phyloP scores from a whole-genome alignment of 2,797 vertebrate species.

The Falco naumanni region DNA sequence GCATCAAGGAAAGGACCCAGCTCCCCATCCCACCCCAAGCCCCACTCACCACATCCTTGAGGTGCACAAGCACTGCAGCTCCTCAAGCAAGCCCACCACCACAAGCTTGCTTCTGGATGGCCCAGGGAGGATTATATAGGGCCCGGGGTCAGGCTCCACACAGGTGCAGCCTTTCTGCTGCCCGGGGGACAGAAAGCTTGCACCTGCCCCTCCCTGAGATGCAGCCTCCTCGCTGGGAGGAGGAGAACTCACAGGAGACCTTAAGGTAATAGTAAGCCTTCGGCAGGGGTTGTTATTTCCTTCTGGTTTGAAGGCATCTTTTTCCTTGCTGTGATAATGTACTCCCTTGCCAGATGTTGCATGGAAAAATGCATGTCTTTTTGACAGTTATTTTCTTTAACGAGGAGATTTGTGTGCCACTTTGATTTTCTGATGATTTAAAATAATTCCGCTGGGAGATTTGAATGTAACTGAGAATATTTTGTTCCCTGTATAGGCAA shows the following conservation, averaged over 20 bases:
- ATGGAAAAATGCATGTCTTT: background rate
- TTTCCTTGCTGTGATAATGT: background rate
- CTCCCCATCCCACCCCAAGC: accelerated
- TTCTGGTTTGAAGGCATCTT: background rate
- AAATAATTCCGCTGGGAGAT: background rate
- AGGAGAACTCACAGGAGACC: accelerated
- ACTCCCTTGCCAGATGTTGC: background rate
- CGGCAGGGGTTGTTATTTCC: background rate
- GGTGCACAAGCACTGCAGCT: background rate
- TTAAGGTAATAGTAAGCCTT: background rate
- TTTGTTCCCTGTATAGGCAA: background rate
- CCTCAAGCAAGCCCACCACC: accelerated
- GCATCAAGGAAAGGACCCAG: accelerated
- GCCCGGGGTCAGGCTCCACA: background rate
- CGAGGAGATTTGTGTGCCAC: background rate
- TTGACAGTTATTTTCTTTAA: background rate
- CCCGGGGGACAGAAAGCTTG: background rate
- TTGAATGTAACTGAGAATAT: background rate
- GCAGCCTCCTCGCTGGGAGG: background rate
- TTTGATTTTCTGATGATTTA: background rate
- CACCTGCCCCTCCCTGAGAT: background rate
- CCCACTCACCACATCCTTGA: constrained; percentile 8
- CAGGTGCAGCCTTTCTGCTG: constrained; percentile 28
- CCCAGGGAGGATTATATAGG: background rate
- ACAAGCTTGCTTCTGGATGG: accelerated